These are phyloP conservation scores for Deladenus siricidicola DNA, from an alignment of 2,888 invertebrate genomes.

Conservation along the genomic window DNA sequence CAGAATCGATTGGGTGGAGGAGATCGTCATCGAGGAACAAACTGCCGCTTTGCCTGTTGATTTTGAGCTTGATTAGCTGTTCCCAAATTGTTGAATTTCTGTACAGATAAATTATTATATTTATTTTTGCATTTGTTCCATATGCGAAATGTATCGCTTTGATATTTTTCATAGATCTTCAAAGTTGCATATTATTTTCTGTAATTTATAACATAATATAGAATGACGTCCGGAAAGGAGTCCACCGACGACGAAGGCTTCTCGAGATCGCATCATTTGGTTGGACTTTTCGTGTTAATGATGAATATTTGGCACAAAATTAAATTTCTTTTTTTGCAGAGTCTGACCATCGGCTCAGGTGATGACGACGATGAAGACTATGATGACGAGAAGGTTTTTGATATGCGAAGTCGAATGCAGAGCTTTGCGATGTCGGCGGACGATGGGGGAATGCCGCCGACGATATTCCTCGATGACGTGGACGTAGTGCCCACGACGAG, in stretches of 20 bases:
- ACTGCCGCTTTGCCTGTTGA: no score
- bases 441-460: slow-evolving; percentile 11
- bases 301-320: background rate
- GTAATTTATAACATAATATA: no score
- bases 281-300: no score
- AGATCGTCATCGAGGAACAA: no score
- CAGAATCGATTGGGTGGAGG: no score
- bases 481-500: slow-evolving; percentile 22
- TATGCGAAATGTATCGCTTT: no score
- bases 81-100: no score
- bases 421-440: slow-evolving; percentile 19
- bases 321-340: slow-evolving; percentile 22
- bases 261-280: background rate
- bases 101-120: no score
- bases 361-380: slow-evolving; percentile 30
- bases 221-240: background rate
- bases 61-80: no score
- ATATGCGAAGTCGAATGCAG: slow-evolving; percentile 19
- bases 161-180: no score
- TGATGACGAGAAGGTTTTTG: slow-evolving; percentile 13
- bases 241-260: background rate
- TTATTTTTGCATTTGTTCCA: no score
- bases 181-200: no score
- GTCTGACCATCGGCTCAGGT: slow-evolving; percentile 33
- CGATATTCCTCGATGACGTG: slow-evolving; percentile 22